Percentiles rank a stretch among this genome's conserved stretches.
phyloP scores from a whole-genome alignment of 1,140 invertebrate species.

The Drosophila murphyi region DNA sequence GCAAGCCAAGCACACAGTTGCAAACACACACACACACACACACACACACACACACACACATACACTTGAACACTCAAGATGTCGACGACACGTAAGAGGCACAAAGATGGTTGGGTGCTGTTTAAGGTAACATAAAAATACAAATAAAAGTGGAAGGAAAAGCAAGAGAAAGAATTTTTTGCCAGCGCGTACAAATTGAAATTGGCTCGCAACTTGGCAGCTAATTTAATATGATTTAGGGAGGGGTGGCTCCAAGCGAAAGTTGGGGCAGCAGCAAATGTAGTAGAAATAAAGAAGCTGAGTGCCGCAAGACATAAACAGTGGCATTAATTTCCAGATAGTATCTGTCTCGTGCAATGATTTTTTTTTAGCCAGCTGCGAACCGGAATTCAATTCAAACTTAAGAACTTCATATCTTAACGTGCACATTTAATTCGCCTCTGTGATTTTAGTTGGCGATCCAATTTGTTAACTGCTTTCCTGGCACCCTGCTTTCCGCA shows the following conservation, averaged over 20 bases:
- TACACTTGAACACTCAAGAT: constrained; percentile 47
- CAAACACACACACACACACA: background rate
- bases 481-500: background rate
- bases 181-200: constrained; percentile 62
- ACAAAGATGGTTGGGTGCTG: background rate
- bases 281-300: background rate
- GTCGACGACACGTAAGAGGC: constrained; percentile 63
- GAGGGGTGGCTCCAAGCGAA: background rate
- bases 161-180: constrained; percentile 43
- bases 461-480: constrained; percentile 39
- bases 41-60: constrained; percentile 24
- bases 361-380: background rate
- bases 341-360: background rate
- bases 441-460: constrained; percentile 28
- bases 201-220: constrained; percentile 74
- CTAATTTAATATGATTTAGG: constrained; percentile 69
- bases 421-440: constrained; percentile 6
- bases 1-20: constrained; percentile 9
- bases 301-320: constrained; percentile 47
- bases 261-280: constrained; percentile 9
- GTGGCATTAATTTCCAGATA: constrained; percentile 36
- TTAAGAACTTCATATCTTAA: constrained; percentile 31
- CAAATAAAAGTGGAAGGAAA: background rate
- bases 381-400: constrained; percentile 35
- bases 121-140: constrained; percentile 28